Evolutionary conservation across 2,888 invertebrate genomes (phyloP).

Genomic region (Luperina nickerlii): DNA sequence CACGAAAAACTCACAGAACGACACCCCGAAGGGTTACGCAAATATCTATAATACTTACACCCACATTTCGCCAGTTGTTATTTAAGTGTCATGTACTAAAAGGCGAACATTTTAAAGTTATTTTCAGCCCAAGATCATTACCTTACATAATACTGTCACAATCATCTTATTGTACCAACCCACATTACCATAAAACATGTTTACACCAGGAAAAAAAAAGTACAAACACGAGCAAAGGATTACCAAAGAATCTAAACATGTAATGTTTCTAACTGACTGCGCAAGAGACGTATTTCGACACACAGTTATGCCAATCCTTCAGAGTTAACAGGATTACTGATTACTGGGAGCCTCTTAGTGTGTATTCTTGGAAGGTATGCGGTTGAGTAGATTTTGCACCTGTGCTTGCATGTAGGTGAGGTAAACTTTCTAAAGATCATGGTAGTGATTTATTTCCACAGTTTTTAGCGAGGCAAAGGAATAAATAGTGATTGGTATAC

Average conservation of each 20-base stretch:
- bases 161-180: background rate
- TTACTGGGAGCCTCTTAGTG: conserved; percentile 52
- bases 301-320: conserved; percentile 42
- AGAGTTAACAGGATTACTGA: conserved; percentile 54
- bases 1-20: background rate
- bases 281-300: conserved; percentile 24
- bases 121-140: background rate
- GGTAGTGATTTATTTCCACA: background rate
- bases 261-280: conserved; percentile 40
- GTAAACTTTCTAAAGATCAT: background rate
- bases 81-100: background rate
- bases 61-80: background rate
- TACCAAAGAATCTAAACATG: conserved; percentile 31
- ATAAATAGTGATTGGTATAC: background rate
- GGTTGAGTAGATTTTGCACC: conserved; percentile 49
- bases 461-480: background rate
- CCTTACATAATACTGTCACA: background rate
- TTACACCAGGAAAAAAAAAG: background rate
- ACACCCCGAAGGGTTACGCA: background rate
- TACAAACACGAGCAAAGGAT: conserved; percentile 12
- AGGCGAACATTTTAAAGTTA: background rate
- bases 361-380: conserved; percentile 26
- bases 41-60: background rate
- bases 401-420: conserved; percentile 23
- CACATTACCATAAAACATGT: conserved; percentile 1